A percentile compares a stretch with the other conserved stretches of the same genome.
Conservation (phyloP, 2,113 vertebrate species). For the Lophius piscatorius region DNA sequence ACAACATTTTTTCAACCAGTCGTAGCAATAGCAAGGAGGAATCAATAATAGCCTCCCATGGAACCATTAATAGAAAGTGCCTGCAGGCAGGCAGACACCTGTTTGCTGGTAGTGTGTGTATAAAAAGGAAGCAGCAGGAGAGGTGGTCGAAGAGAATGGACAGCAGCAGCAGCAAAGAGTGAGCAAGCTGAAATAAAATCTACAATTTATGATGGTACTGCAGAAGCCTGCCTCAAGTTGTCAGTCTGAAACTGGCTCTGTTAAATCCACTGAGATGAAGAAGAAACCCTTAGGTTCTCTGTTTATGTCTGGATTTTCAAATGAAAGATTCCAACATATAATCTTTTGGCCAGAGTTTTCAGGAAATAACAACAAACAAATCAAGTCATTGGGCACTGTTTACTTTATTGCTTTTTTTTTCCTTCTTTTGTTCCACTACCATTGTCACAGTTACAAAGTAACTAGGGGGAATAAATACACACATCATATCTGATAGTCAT, state of each 20-base stretch:
- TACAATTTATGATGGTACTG: constrained; percentile 14
- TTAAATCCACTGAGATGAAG: no score
- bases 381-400: constrained; percentile 3
- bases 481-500: constrained; percentile 16
- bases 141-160: no score
- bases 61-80: constrained; percentile 52
- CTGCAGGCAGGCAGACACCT: constrained; percentile 19
- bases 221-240: no score
- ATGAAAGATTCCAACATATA: neutral
- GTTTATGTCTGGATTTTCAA: no score
- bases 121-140: no score
- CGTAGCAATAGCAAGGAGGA: constrained; percentile 25
- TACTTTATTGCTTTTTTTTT: constrained; percentile 53
- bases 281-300: no score
- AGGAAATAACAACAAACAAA: neutral
- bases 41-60: constrained; percentile 46
- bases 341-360: no score
- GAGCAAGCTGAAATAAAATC: constrained; percentile 21
- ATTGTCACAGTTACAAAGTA: constrained; percentile 21
- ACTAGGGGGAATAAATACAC: constrained; percentile 25
- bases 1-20: constrained; percentile 31
- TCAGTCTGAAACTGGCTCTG: no score
- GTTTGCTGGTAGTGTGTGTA: constrained; percentile 6
- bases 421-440: neutral
- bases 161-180: constrained; percentile 14